Conservation (phyloP, 2,888 invertebrate species). For the Patella caerulea region DNA sequence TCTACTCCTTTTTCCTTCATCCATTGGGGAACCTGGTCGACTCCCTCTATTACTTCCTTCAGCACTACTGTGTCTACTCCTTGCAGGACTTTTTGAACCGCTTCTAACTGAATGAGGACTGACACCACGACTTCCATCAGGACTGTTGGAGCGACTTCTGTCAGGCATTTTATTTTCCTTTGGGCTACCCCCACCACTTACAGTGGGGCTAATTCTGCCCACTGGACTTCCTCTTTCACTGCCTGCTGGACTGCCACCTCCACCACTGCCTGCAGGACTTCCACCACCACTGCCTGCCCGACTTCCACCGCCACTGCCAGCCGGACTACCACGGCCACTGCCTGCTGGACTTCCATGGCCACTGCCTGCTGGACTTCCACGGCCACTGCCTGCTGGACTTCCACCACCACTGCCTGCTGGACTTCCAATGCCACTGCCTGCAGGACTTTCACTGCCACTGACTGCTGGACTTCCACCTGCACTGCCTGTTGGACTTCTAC, state of each 20-base stretch:
- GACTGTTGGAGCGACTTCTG: constrained; percentile 13
- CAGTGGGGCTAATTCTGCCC: constrained; percentile 19
- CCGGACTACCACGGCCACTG: constrained; percentile 17
- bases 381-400: constrained; percentile 33
- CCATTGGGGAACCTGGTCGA: background rate
- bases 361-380: constrained; percentile 39
- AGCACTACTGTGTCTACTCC: constrained; percentile 12
- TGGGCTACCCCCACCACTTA: constrained; percentile 20
- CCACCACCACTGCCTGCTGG: constrained; percentile 31
- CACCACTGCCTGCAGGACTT: constrained; percentile 29
- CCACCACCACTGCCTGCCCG: background rate
- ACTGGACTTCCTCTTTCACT: constrained; percentile 37
- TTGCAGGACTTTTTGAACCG: constrained; percentile 7
- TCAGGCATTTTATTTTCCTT: background rate
- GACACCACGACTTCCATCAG: constrained; percentile 10
- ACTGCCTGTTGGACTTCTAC: constrained; percentile 23
- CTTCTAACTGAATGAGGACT: constrained; percentile 26
- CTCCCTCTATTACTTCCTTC: constrained; percentile 11
- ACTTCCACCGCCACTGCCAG: too few relatives aligned
- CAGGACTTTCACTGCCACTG: constrained; percentile 30
- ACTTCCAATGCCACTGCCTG: constrained; percentile 22
- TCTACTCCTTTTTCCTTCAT: constrained; percentile 5
- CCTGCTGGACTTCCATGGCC: constrained; percentile 27
- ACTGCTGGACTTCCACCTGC: constrained; percentile 21
- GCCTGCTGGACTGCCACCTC: constrained; percentile 35